A percentile compares a stretch with the other conserved stretches of the same genome.
Conservation (phyloP, 2,888 invertebrate species). For the Eupithecia dodoneata region DNA sequence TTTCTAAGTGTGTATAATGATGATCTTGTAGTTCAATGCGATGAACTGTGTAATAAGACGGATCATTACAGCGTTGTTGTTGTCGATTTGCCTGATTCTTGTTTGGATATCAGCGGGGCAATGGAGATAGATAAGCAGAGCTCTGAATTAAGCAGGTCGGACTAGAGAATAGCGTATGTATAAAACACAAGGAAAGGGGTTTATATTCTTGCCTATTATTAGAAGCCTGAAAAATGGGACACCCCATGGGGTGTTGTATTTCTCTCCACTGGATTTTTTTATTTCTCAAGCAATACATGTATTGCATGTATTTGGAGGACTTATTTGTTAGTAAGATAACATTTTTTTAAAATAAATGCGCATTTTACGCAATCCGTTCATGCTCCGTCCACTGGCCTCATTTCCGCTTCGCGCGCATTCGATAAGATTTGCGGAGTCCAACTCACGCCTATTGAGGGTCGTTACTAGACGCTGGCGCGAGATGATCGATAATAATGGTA, state of each 20-base stretch:
- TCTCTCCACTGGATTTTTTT: no score
- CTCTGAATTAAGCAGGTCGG: conserved; percentile 61
- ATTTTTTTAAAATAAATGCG: conserved; percentile 25
- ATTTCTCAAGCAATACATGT: no score
- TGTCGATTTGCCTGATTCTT: conserved; percentile 48
- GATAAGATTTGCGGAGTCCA: conserved; percentile 70
- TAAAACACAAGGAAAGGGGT: neutral
- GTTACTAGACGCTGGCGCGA: conserved; percentile 76
- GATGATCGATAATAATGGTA: conserved; percentile 85
- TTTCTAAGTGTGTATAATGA: conserved; percentile 63
- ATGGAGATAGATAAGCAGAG: conserved; percentile 62
- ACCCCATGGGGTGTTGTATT: neutral
- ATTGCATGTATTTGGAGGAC: neutral
- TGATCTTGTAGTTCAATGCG: conserved; percentile 47
- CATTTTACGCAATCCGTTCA: conserved; percentile 38
- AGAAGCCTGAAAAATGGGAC: neutral
- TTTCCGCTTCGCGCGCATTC: conserved; percentile 50
- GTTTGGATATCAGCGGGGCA: conserved; percentile 40
- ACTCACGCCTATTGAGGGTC: conserved; percentile 77
- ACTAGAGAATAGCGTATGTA: conserved; percentile 26
- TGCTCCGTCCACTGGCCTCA: conserved; percentile 46
- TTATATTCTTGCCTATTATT: neutral
- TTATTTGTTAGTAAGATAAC: neutral
- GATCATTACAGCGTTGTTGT: conserved; percentile 61
- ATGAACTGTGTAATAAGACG: conserved; percentile 53